Evolutionary conservation across 2,797 vertebrate species (phyloP).

Genomic region (Mormyrus proboscirostris): DNA sequence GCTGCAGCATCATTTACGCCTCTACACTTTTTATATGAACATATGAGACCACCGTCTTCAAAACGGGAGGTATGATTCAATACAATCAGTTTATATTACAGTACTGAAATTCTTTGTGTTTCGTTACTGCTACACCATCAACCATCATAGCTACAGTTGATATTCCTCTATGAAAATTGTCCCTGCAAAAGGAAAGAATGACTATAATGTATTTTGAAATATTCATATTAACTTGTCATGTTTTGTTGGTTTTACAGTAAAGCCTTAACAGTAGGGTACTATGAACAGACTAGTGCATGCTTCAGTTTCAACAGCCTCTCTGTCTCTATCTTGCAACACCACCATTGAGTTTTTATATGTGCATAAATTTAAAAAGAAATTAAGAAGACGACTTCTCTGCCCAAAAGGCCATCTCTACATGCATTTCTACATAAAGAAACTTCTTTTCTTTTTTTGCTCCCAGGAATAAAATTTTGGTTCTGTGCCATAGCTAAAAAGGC

Average conservation of each 20-base stretch:
- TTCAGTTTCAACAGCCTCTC: not conserved
- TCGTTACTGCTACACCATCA: not conserved
- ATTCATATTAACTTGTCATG: not conserved
- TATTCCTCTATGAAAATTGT: not conserved
- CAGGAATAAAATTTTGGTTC: constrained; percentile 46
- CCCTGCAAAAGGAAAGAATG: not conserved
- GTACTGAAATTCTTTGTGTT: not conserved
- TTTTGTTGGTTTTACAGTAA: constrained; percentile 1
- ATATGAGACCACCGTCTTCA: not conserved
- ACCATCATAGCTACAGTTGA: not conserved
- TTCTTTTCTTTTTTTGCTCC: constrained; percentile 45
- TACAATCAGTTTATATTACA: constrained; percentile 12
- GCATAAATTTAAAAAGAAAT: constrained; percentile 3
- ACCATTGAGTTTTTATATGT: constrained; percentile 27
- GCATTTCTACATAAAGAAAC: not conserved
- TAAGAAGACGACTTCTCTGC: not conserved
- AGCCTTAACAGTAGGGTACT: constrained; percentile 11
- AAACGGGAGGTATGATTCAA: not conserved
- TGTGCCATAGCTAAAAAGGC: constrained; percentile 70
- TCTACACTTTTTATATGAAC: not conserved
- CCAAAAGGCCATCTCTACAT: not conserved
- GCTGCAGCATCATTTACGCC: not conserved
- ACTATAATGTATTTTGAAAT: not conserved
- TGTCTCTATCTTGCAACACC: constrained; percentile 17
- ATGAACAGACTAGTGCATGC: constrained; percentile 12